These are phyloP conservation scores for Mechanitis mazaeus DNA, from an alignment of 2,888 invertebrate species.

Conservation along the genomic window DNA sequence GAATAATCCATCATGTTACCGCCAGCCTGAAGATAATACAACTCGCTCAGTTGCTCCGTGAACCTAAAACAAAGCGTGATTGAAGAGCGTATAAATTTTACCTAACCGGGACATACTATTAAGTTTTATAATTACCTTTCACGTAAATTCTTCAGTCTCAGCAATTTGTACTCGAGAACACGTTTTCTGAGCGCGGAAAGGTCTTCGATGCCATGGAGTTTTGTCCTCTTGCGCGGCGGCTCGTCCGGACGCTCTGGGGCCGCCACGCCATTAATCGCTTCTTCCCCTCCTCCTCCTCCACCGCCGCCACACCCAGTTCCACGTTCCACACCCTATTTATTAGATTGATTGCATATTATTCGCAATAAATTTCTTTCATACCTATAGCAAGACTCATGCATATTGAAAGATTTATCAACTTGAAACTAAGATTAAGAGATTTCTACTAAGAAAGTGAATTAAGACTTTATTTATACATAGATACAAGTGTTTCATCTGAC, in stretches of 20 bases:
- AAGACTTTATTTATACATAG: too few relatives aligned
- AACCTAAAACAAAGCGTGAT: slow-evolving; percentile 63
- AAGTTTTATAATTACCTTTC: slow-evolving; percentile 69
- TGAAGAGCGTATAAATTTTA: slow-evolving; percentile 20
- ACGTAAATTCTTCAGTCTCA: slow-evolving; percentile 80
- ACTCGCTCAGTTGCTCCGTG: slow-evolving; percentile 87
- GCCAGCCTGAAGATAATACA: slow-evolving; percentile 90
- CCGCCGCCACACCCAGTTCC: slow-evolving; percentile 32
- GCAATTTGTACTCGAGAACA: slow-evolving; percentile 83
- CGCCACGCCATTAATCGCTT: slow-evolving; percentile 41
- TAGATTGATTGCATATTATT: slow-evolving; percentile 25
- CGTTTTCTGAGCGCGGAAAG: slow-evolving; percentile 76
- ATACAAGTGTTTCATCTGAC: too few relatives aligned
- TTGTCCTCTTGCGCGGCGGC: slow-evolving; percentile 57
- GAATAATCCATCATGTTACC: slow-evolving; percentile 93
- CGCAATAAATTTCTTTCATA: neutral
- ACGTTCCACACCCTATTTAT: slow-evolving; percentile 59
- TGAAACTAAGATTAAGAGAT: too few relatives aligned
- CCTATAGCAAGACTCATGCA: too few relatives aligned
- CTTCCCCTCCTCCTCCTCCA: slow-evolving; percentile 36
- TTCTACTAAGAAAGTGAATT: too few relatives aligned
- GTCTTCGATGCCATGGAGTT: slow-evolving; percentile 42
- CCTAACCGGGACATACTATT: neutral
- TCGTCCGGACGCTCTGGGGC: slow-evolving; percentile 37
- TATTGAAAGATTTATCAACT: too few relatives aligned